Evolutionary conservation across 2,888 invertebrate genomes (phyloP).

Genomic region (Zaprionus bogoriensis): DNA sequence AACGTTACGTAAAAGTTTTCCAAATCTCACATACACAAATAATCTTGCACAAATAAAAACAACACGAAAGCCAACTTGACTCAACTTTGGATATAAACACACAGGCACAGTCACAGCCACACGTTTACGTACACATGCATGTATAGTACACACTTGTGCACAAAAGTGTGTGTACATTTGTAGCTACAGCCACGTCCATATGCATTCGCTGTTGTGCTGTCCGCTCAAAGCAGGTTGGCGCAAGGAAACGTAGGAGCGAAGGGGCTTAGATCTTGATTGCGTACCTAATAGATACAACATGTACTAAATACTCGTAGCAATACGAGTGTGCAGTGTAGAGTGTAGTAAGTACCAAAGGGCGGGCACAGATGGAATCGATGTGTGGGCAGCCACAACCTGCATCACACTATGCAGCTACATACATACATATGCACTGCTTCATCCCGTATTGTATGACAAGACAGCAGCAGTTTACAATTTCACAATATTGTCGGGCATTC

Average conservation of each 20-base stretch:
- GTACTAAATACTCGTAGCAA: background rate
- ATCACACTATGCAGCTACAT: constrained; percentile 29
- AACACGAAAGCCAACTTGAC: constrained; percentile 61
- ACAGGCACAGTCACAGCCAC: constrained; percentile 10
- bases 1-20: constrained; percentile 65
- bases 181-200: constrained; percentile 9
- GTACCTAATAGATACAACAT: constrained; percentile 16
- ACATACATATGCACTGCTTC: background rate
- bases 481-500: background rate
- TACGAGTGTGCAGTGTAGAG: background rate
- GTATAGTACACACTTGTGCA: background rate
- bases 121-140: constrained; percentile 7
- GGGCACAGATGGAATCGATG: background rate
- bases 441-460: background rate
- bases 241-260: too few species aligned
- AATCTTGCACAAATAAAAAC: constrained; percentile 57
- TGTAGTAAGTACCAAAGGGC: background rate
- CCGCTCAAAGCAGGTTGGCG: constrained; percentile 13
- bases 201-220: constrained; percentile 20
- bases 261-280: constrained; percentile 50
- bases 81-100: constrained; percentile 50
- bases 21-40: constrained; percentile 49
- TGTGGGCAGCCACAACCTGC: constrained; percentile 39
- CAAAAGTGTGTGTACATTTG: background rate
- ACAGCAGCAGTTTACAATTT: constrained; percentile 12